A percentile compares a stretch with the other conserved stretches of the same genome.
Evolutionary conservation across 2,888 invertebrate genomes (phyloP).

Genomic region (Matsumyia berberina): DNA sequence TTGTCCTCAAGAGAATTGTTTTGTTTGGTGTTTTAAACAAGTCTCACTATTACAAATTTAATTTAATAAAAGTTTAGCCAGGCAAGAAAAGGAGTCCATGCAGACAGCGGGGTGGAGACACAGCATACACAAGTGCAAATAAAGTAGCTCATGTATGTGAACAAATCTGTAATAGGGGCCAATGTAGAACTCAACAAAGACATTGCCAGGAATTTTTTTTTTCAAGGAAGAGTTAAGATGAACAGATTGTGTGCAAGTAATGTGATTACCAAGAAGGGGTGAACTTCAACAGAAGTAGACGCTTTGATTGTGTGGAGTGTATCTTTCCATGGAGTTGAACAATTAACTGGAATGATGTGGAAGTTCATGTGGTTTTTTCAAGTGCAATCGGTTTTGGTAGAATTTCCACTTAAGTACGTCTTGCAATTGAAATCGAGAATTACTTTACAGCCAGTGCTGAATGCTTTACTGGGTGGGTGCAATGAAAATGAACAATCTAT

Average conservation of each 20-base stretch:
- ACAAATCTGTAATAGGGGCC: constrained; percentile 65
- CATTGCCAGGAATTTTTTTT: constrained; percentile 52
- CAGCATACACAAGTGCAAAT: constrained; percentile 31
- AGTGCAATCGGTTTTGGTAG: too few species aligned
- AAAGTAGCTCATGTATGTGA: constrained; percentile 63
- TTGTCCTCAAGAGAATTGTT: constrained; percentile 54
- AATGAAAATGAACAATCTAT: too few species aligned
- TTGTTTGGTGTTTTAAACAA: constrained; percentile 32
- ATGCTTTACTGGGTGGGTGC: too few species aligned
- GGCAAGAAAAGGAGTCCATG: constrained; percentile 30
- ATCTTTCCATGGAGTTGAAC: background rate
- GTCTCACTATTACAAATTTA: constrained; percentile 51
- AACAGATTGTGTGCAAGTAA: constrained; percentile 56
- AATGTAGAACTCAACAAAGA: constrained; percentile 51
- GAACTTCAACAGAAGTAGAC: constrained; percentile 14
- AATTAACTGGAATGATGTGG: too few species aligned
- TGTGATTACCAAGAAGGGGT: constrained; percentile 27
- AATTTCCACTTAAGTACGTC: too few species aligned
- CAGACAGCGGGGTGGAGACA: background rate
- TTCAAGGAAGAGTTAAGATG: constrained; percentile 31
- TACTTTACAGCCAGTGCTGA: too few species aligned
- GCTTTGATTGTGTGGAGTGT: constrained; percentile 5
- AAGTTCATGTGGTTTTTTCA: too few species aligned
- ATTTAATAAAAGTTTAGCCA: constrained; percentile 67
- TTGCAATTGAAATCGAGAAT: too few species aligned